Base-by-base conservation (phyloP, 2,113 vertebrate genomes). In the Melanotaenia duboulayi region DNA sequence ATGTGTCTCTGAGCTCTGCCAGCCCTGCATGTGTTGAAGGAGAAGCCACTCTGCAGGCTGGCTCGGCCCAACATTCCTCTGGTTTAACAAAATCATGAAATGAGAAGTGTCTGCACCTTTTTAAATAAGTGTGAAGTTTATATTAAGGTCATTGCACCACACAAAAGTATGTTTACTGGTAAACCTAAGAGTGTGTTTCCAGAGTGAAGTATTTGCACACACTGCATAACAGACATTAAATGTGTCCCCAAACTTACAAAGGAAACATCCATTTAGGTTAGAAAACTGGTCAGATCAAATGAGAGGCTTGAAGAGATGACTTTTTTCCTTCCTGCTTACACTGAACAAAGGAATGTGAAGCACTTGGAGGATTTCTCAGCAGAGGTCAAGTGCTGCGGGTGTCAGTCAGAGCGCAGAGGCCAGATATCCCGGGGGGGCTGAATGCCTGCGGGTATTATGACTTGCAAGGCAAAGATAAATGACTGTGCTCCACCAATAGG, bases 401-500 rank as follows among this genome's bases (percentile, higher is more conserved):
- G 49, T 84, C 76, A 60, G 75, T 65, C 11, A 66, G 76, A 82
- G 74, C 12, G 16, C 58, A 52, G 74, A 64, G 78, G 87, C 66
- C 82, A 77, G 62, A 71, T 69, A 73, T 72, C 76, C 17, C 3
- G 40, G 39, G 69, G 76, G 32, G 79, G 71, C 66, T 39, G 46
- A 37, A 86, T 68, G 84, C 85, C 80, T 82, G 80, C 40, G 80
- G 85, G 65, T 72, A 71, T 62, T 65, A 49, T 75, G 78, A 66
- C 35, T 63, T 40, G 70, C 56, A 74, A 65, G 52, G 71, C 12
- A 56, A 51, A 70, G 70, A 65, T 40, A 80, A 83, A 74, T 83
- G 86, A 84, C 80, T 4, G 2, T 55, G 50, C 74, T 83, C 67
- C 59, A 78, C 92, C 92, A 91, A 89, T 84, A 91, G 93, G 87